Evolutionary conservation across 2,797 vertebrate genomes (phyloP), one percentile per base, ranked within the genome.

Genomic region (Acanthopagrus latus): DNA sequence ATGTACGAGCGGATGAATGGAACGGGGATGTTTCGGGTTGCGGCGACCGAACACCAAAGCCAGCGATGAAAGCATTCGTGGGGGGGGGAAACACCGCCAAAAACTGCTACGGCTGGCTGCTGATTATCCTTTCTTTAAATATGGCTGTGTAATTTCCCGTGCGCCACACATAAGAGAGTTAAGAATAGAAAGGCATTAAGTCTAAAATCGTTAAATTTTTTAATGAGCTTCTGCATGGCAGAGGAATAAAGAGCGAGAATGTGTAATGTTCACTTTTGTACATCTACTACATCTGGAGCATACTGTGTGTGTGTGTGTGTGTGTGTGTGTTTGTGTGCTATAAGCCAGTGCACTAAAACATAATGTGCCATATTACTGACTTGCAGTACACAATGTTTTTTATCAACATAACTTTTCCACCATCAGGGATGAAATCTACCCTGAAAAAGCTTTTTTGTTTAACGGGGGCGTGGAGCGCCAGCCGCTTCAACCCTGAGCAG

Each of bases 401-500:
- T 84, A 84, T 78, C 82, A 82, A 81, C 83, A 79, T 58, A 76
- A 83, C 77, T 80, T 81, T 81, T 14, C 79, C 71, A 41, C 77
- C 76, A 89, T 89, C 62, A 46, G 59, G 38, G 65, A 78, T 85
- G 76, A 88, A 89, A 86, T 86, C 89, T 88, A 84, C 62, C 84
- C 81, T 85, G 88, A 84, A 88, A 83, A 71, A 75, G 72, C 67
- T 64, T 81, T 82, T 85, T 82, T 78, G 33, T 38, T 33, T 33
- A 33, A 38, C 33, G 33, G 33, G 33, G 8, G 54, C 63, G 25
- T 27, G 29, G 41, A 58, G 72, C 60, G 63, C 58, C 70, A 82
- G 67, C 47, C 51, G 21, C 78, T 90, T 85, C 72, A 83, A 74
- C 68, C 83, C 74, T 43, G 60, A 89, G 81, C 52, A 57, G 69